A percentile compares a stretch with the other conserved stretches of the same genome.
Conservation (phyloP, 2,113 vertebrate genomes). For the Corapipo altera region DNA sequence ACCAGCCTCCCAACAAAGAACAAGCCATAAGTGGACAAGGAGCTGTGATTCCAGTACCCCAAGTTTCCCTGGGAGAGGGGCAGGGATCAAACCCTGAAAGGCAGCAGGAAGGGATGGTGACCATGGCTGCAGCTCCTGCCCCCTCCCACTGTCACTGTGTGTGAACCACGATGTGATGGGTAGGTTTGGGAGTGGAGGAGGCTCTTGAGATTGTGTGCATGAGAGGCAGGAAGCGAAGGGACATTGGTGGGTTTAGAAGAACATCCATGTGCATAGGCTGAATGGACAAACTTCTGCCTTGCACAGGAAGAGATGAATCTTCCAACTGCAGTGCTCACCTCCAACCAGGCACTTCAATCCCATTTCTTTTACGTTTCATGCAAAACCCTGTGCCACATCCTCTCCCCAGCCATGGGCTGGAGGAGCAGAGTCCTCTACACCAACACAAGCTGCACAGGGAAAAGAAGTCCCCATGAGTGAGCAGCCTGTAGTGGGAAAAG, state of each 20-base stretch:
- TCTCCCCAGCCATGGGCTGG: rapidly evolving
- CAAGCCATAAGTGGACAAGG: neutral
- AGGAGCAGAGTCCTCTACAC: neutral
- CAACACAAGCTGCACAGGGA: neutral
- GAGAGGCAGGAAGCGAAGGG: neutral
- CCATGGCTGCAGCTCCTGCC: neutral
- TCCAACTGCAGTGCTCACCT: neutral
- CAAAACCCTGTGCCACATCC: rapidly evolving
- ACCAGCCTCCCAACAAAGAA: neutral
- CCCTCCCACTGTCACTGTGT: too few species aligned
- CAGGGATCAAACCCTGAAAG: rapidly evolving
- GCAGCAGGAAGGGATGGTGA: neutral
- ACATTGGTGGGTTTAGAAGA: rapidly evolving
- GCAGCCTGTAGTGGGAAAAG: neutral
- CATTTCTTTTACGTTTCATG: rapidly evolving
- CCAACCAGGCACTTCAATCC: neutral
- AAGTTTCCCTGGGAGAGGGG: neutral
- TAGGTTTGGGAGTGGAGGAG: rapidly evolving
- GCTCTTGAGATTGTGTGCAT: neutral
- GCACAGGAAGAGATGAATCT: neutral
- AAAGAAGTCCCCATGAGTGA: neutral
- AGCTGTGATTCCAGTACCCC: rapidly evolving
- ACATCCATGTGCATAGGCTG: rapidly evolving
- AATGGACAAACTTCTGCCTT: neutral
- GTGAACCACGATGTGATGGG: rapidly evolving